Conservation (phyloP, 2,113 vertebrate species). For the Corydoras maculifer region DNA sequence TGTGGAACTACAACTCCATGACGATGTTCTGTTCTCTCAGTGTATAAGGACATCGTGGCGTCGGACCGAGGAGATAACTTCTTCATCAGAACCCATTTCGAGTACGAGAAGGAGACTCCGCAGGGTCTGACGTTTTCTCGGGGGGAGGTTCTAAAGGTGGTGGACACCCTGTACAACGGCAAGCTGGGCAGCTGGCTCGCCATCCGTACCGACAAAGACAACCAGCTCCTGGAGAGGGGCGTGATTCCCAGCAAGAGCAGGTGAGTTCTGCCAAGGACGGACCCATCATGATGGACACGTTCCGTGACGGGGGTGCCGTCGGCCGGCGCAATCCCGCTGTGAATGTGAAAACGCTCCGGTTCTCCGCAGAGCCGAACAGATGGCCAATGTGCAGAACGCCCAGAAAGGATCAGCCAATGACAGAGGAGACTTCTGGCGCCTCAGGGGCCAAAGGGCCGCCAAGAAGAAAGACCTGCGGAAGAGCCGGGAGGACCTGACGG, state of each 20-base stretch:
- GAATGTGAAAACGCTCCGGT: not conserved
- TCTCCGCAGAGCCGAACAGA: conserved; percentile 84
- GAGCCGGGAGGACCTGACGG: conserved; percentile 84
- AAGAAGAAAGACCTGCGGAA: conserved; percentile 90
- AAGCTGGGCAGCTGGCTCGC: conserved; percentile 95
- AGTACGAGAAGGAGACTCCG: conserved; percentile 86
- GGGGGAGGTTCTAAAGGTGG: conserved; percentile 91
- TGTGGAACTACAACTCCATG: not conserved
- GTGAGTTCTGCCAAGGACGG: conserved; percentile 52
- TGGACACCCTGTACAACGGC: conserved; percentile 91
- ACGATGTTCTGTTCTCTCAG: conserved; percentile 56
- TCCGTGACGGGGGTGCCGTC: too few relatives aligned
- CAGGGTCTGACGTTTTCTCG: conserved; percentile 84
- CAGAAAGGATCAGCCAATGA: conserved; percentile 80
- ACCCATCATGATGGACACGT: too few relatives aligned
- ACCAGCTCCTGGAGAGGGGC: conserved; percentile 87
- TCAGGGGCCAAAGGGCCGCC: conserved; percentile 86
- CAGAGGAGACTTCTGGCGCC: conserved; percentile 95
- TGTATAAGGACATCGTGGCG: conserved; percentile 87
- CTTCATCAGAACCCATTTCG: conserved; percentile 95
- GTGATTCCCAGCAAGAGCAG: conserved; percentile 97
- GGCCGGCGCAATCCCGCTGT: too few relatives aligned
- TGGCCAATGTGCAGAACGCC: conserved; percentile 90
- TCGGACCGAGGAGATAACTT: conserved; percentile 94
- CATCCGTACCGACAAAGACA: conserved; percentile 75